Conservation (phyloP, 2,113 vertebrate genomes). For the Entomyzon cyanotis region DNA sequence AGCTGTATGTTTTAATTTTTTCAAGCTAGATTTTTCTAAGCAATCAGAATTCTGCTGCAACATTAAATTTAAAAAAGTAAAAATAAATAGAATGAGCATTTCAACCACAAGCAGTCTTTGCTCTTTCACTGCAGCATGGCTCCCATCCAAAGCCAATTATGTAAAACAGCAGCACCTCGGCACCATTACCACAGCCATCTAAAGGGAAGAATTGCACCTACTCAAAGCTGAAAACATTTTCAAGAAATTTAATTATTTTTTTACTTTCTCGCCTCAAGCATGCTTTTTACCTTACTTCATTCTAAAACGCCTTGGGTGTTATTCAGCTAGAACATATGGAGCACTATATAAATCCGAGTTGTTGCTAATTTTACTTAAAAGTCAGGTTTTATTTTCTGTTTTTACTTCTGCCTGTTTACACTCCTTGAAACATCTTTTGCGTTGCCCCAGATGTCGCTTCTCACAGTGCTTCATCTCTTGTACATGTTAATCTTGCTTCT, state of each 20-base stretch:
- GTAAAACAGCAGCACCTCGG: conserved; percentile 64
- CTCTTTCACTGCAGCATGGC: conserved; percentile 62
- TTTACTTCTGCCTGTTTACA: conserved; percentile 69
- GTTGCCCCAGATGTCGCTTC: conserved; percentile 36
- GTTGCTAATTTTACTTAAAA: conserved; percentile 77
- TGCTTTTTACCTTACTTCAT: conserved; percentile 54
- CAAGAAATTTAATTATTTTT: conserved; percentile 68
- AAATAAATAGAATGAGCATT: background rate
- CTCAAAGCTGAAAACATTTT: conserved; percentile 67
- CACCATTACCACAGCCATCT: conserved; percentile 44
- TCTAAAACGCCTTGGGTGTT: conserved; percentile 56
- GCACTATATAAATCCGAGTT: conserved; percentile 70
- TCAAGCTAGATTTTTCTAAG: background rate
- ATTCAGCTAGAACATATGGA: conserved; percentile 70
- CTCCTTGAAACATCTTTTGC: conserved; percentile 58
- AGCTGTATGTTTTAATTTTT: background rate
- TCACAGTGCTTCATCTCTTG: conserved; percentile 16
- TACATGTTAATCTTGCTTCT: conserved; percentile 39
- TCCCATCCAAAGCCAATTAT: conserved; percentile 70
- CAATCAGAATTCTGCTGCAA: background rate
- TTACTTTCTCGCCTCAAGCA: conserved; percentile 9
- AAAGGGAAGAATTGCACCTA: conserved; percentile 62
- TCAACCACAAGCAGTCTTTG: conserved; percentile 26
- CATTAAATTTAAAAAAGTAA: background rate
- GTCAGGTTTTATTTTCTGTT: conserved; percentile 73